phyloP scores from a whole-genome alignment of 2,888 invertebrate genomes.

The Nebria salina region DNA sequence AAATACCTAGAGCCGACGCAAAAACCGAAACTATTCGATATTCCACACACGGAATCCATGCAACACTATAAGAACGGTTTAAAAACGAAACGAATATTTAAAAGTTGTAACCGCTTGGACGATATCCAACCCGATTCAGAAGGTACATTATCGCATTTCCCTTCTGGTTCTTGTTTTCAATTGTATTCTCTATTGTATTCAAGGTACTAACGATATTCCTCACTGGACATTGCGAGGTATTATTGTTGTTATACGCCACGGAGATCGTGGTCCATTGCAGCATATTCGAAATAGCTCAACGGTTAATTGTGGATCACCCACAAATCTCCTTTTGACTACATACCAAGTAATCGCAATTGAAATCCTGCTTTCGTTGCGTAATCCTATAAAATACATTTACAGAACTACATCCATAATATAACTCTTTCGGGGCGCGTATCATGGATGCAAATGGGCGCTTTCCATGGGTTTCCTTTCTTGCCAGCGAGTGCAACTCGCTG shows the following conservation, averaged over 20 bases:
- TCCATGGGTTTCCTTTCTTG: slow-evolving; percentile 84
- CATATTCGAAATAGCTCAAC: slow-evolving; percentile 81
- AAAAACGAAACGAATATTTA: slow-evolving; percentile 73
- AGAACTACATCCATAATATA: slow-evolving; percentile 69
- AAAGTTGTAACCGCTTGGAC: slow-evolving; percentile 78
- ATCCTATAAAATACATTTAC: slow-evolving; percentile 51
- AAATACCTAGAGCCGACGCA: slow-evolving; percentile 69
- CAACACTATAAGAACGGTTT: slow-evolving; percentile 68
- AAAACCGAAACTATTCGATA: slow-evolving; percentile 53
- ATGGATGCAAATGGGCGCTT: slow-evolving; percentile 83
- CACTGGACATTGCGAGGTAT: slow-evolving; percentile 76
- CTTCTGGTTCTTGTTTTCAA: neutral
- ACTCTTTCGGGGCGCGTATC: slow-evolving; percentile 70
- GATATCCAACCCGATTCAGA: slow-evolving; percentile 77
- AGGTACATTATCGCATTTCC: slow-evolving; percentile 65
- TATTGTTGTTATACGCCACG: slow-evolving; percentile 83
- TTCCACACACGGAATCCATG: slow-evolving; percentile 54
- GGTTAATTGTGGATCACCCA: slow-evolving; percentile 75
- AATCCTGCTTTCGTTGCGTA: slow-evolving; percentile 12
- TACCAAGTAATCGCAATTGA: slow-evolving; percentile 57
- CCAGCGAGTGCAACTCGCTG: slow-evolving; percentile 76
- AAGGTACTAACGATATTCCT: slow-evolving; percentile 61
- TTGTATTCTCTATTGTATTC: slow-evolving; percentile 45
- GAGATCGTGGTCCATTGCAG: slow-evolving; percentile 88
- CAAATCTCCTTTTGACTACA: slow-evolving; percentile 56